Conservation (phyloP, 2,888 invertebrate genomes). For the Campoplex capitator region DNA sequence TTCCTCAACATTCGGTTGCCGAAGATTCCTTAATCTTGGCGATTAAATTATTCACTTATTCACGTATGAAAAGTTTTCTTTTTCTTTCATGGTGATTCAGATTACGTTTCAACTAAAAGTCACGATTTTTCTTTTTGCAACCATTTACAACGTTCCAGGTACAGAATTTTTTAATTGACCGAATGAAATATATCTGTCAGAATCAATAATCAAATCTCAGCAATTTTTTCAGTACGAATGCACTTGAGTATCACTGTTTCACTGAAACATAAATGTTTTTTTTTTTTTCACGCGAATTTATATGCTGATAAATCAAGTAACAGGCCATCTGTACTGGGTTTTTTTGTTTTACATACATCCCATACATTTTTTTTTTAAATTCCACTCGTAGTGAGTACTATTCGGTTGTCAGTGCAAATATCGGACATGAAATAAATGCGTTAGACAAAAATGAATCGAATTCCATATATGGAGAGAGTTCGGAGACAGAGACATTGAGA, state of each 20-base stretch:
- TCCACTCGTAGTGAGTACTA: not conserved
- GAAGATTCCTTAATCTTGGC: not conserved
- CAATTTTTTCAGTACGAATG: not conserved
- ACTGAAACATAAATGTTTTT: not conserved
- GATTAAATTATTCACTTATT: not conserved
- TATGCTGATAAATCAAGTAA: slow-evolving; percentile 1
- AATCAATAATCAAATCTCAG: not conserved
- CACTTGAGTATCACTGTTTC: not conserved
- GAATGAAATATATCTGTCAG: not conserved
- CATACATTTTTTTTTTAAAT: not conserved
- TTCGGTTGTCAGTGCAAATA: slow-evolving; percentile 9
- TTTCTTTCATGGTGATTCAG: not conserved
- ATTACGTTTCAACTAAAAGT: not conserved
- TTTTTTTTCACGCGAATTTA: not conserved
- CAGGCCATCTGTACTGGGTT: not conserved
- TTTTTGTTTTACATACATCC: not conserved
- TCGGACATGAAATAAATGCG: slow-evolving; percentile 21
- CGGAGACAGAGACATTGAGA: slow-evolving; percentile 19
- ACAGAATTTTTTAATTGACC: not conserved
- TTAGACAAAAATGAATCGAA: slow-evolving; percentile 26
- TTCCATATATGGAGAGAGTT: slow-evolving; percentile 37
- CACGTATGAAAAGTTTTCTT: not conserved
- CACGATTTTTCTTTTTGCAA: not conserved
- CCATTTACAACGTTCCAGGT: no score
- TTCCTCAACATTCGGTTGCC: not conserved